phyloP scores from a whole-genome alignment of 2,797 vertebrate species.

The Galagoides demidoff region DNA sequence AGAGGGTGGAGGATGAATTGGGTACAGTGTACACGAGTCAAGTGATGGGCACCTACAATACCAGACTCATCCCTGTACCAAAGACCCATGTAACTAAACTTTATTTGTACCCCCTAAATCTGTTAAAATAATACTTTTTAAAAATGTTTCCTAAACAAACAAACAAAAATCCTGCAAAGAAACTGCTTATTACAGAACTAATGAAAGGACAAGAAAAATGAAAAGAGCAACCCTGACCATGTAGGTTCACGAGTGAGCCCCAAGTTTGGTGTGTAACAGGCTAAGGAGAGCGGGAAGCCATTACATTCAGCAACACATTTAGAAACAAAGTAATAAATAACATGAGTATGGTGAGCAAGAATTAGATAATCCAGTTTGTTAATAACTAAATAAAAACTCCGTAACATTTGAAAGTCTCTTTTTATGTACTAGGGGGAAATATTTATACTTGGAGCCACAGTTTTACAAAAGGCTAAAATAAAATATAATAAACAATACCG shows the following conservation, averaged over 20 bases:
- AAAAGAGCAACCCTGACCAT: accelerated
- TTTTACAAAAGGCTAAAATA: background rate
- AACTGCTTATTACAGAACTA: background rate
- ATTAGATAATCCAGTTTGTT: background rate
- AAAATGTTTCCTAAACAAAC: no score
- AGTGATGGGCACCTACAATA: no score
- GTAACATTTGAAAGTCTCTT: background rate
- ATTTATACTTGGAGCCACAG: background rate
- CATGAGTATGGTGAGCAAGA: background rate
- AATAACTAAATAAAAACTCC: background rate
- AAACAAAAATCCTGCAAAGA: background rate
- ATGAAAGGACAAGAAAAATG: no score
- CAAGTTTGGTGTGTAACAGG: accelerated
- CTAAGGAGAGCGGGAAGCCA: background rate
- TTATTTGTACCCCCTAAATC: no score
- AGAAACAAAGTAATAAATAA: background rate
- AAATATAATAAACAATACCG: accelerated
- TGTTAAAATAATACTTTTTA: no score
- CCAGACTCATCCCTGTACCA: no score
- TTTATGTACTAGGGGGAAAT: background rate
- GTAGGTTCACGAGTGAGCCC: accelerated
- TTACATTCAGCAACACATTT: accelerated
- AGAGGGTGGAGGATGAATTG: no score
- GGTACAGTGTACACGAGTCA: no score
- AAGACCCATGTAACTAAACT: no score